Conservation (phyloP, 2,113 vertebrate genomes). For the Amphiprion ocellaris region DNA sequence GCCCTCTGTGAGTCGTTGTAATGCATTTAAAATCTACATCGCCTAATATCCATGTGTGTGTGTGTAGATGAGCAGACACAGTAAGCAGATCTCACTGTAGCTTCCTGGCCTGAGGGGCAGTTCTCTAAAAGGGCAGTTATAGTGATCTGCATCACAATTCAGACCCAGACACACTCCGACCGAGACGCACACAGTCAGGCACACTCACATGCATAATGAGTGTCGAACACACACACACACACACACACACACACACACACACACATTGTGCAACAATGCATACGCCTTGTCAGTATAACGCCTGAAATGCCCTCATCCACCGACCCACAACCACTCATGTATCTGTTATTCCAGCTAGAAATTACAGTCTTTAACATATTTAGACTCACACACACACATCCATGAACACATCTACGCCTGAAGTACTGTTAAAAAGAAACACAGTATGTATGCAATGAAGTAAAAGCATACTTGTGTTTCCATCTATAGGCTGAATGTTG, state of each 20-base stretch:
- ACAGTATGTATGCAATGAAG: neutral
- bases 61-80: neutral
- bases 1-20: neutral
- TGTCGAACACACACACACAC: slow-evolving; percentile 12
- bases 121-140: slow-evolving; percentile 17
- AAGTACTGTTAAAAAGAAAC: slow-evolving; percentile 4
- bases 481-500: neutral
- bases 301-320: slow-evolving; percentile 45
- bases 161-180: slow-evolving; percentile 43
- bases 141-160: slow-evolving; percentile 34
- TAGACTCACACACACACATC: slow-evolving; percentile 7
- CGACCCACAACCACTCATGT: slow-evolving; percentile 22
- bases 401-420: neutral
- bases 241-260: slow-evolving; percentile 1
- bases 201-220: slow-evolving; percentile 30
- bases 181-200: slow-evolving; percentile 11
- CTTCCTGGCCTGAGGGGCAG: slow-evolving; percentile 27
- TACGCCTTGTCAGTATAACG: neutral
- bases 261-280: neutral
- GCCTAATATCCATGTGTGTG: neutral
- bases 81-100: slow-evolving; percentile 26
- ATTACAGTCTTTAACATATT: slow-evolving; percentile 41
- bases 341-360: slow-evolving; percentile 27
- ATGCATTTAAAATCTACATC: neutral
- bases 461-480: neutral